These are phyloP conservation scores for Gisinianus flammeolus DNA, from an alignment of 2,888 invertebrate species.

Conservation along the genomic window DNA sequence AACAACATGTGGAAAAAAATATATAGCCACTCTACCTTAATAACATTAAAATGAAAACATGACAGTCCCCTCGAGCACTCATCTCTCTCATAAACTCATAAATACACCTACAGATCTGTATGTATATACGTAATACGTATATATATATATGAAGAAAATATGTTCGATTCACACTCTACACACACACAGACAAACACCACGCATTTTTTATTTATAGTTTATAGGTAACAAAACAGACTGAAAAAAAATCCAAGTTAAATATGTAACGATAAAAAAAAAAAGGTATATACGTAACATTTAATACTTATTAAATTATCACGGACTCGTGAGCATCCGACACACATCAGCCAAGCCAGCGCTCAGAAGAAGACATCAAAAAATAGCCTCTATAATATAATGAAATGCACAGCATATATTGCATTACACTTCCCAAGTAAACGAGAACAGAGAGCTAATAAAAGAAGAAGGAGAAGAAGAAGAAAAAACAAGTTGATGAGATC, in stretches of 20 bases:
- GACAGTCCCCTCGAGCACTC: neutral
- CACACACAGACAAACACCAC: too few relatives aligned
- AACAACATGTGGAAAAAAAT: too few relatives aligned
- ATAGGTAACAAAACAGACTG: too few relatives aligned
- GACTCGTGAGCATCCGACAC: neutral
- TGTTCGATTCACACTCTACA: too few relatives aligned
- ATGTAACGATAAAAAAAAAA: neutral
- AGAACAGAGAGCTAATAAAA: neutral
- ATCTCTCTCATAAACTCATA: neutral
- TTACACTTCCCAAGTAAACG: neutral
- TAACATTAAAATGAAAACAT: neutral
- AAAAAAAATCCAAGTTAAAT: neutral
- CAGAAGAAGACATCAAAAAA: neutral
- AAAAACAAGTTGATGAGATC: neutral
- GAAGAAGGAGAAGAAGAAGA: neutral
- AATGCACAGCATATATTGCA: neutral
- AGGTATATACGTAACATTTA: neutral
- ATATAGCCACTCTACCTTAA: too few relatives aligned
- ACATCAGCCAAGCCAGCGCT: neutral
- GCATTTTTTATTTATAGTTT: too few relatives aligned
- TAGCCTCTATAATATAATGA: too few relatives aligned
- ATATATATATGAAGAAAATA: neutral
- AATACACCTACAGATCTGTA: neutral
- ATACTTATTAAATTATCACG: neutral
- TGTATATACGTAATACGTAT: neutral